phyloP scores from a whole-genome alignment of 2,888 invertebrate genomes.

The Stramonita haemastoma region DNA sequence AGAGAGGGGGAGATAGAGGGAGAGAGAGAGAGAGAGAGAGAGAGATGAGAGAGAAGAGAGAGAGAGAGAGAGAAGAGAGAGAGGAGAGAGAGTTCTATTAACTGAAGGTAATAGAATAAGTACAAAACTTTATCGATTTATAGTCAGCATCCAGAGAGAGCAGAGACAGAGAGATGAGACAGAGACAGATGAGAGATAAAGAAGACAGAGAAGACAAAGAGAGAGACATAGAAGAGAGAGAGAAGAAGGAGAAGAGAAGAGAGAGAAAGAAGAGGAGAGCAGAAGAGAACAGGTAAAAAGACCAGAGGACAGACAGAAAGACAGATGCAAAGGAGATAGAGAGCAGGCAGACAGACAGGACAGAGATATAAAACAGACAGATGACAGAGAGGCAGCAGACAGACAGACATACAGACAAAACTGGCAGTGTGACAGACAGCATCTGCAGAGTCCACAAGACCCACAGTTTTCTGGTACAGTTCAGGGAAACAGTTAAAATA shows the following conservation, averaged over 20 bases:
- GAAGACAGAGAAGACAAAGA: too few relatives aligned
- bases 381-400: neutral
- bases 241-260: neutral
- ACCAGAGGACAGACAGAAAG: neutral
- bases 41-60: neutral
- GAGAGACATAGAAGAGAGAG: neutral
- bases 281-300: neutral
- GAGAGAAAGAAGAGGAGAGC: neutral
- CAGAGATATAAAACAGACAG: neutral
- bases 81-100: neutral
- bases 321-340: neutral
- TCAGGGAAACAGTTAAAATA: neutral
- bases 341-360: neutral
- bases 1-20: neutral
- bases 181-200: too few relatives aligned
- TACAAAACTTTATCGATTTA: too few relatives aligned
- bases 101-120: too few relatives aligned
- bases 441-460: too few relatives aligned
- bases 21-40: neutral
- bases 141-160: too few relatives aligned
- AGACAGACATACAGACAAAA: neutral
- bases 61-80: neutral
- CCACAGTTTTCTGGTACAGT: neutral
- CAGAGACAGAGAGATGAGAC: too few relatives aligned
- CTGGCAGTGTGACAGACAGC: too few relatives aligned